phyloP scores from a whole-genome alignment of 2,888 invertebrate genomes.

The Sylvicola cinctus region DNA sequence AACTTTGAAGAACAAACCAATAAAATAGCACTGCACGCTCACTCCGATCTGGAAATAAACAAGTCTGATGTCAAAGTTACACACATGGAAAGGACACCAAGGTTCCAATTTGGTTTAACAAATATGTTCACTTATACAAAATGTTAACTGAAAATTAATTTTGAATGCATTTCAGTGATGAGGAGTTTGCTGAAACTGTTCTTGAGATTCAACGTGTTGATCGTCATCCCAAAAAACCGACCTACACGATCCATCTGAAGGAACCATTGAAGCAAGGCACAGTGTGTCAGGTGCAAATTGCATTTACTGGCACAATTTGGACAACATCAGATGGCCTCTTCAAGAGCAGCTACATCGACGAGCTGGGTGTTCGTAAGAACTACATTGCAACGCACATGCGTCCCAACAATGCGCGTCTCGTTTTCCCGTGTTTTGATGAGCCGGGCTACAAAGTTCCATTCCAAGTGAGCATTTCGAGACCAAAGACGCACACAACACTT shows the following conservation, averaged over 20 bases:
- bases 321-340: constrained; percentile 47
- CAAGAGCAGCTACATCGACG: constrained; percentile 37
- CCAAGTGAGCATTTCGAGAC: constrained; percentile 38
- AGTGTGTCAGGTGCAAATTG: constrained; percentile 38
- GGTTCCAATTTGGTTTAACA: too few species aligned
- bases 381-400: constrained; percentile 48
- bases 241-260: constrained; percentile 37
- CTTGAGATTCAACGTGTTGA: constrained; percentile 23
- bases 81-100: constrained; percentile 13
- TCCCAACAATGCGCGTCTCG: constrained; percentile 48
- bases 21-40: constrained; percentile 42
- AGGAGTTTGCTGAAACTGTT: constrained; percentile 7
- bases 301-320: constrained; percentile 42
- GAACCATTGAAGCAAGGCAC: constrained; percentile 32
- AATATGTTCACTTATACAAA: neutral
- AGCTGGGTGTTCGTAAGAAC: constrained; percentile 24
- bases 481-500: constrained; percentile 32
- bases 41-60: constrained; percentile 38
- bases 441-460: constrained; percentile 55
- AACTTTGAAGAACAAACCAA: constrained; percentile 40
- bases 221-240: constrained; percentile 36
- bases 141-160: constrained; percentile 6
- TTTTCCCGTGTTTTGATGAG: constrained; percentile 69
- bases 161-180: constrained; percentile 8
- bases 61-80: constrained; percentile 28